Base-by-base conservation (phyloP, 2,888 invertebrate genomes). In the Thysanoteuthis rhombus region DNA sequence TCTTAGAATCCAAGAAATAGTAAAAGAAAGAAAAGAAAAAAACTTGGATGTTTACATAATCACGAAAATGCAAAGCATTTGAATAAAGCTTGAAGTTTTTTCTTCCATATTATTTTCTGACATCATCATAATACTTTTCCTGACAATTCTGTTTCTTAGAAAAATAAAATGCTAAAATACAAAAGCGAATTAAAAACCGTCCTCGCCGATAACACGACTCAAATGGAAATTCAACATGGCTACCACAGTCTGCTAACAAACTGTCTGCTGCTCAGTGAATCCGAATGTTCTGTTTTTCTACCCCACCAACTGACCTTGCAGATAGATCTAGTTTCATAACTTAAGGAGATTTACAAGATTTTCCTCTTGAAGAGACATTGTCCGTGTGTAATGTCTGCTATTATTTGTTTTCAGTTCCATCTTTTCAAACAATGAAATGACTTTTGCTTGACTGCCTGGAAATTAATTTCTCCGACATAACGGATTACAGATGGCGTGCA, bases 311-410 rank as follows among this genome's bases (percentile, higher is more conserved):
- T n/a, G 75, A 75, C 75, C 75, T 75, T 75, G n/a, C 75, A 75
- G 75, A 75, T 75, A 75, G 75, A 75, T 75, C 75, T 75, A 16
- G n/a, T 75, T n/a, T 75, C n/a, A n/a, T 75, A 75, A 75, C n/a
- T 75, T 75, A 75, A 75, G 75, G 75, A 75, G 75, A 75, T 75
- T 75, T 75, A 75, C 75, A 75, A 75, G 75, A 75, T 75, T 75
- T 75, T 75, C 16, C n/a, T 75, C 75, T 75, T 75, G 75, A 75
- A 75, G 75, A 75, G 75, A 75, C 75, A 75, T n/a, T 10, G 75
- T 75, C 75, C 75, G n/a, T 75, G 75, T 75, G n/a, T 75, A 75
- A 75, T 75, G 75, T 75, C 75, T 75, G 10, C n/a, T 3, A 22
- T 75, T 75, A n/a, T 10, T n/a, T n/a, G 75, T n/a, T 75, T 75